phyloP scores from a whole-genome alignment of 2,888 invertebrate species.

The Aphelenchoides bicaudatus region DNA sequence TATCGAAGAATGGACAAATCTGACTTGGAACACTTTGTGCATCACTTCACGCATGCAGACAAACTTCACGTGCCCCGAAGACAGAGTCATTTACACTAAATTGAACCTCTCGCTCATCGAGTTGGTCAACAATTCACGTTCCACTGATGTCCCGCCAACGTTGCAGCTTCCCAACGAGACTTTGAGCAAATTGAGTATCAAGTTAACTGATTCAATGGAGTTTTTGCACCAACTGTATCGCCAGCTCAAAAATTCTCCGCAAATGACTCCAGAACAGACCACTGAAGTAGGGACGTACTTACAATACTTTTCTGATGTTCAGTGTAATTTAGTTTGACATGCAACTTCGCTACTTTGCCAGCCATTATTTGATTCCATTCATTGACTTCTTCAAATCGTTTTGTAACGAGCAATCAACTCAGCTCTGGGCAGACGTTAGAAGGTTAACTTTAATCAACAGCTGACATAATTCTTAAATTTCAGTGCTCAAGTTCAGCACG shows the following conservation, averaged over 20 bases:
- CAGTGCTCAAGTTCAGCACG: slow-evolving; percentile 37
- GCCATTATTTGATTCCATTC: slow-evolving; percentile 46
- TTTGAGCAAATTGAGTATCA: slow-evolving; percentile 20
- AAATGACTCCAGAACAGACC: slow-evolving; percentile 29
- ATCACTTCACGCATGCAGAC: slow-evolving; percentile 53
- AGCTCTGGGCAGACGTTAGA: slow-evolving; percentile 39
- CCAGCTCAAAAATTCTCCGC: slow-evolving; percentile 24
- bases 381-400: slow-evolving; percentile 55
- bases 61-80: slow-evolving; percentile 36
- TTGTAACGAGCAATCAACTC: slow-evolving; percentile 47
- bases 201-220: slow-evolving; percentile 27
- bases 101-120: slow-evolving; percentile 55
- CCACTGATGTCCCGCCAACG: slow-evolving; percentile 23
- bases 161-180: slow-evolving; percentile 26
- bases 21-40: slow-evolving; percentile 59
- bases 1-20: slow-evolving; percentile 59
- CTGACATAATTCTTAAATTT: too few relatives aligned
- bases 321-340: too few relatives aligned
- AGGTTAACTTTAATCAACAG: too few relatives aligned
- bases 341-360: neutral
- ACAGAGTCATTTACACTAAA: slow-evolving; percentile 50
- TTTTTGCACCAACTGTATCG: slow-evolving; percentile 27
- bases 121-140: slow-evolving; percentile 55
- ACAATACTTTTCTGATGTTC: too few relatives aligned
- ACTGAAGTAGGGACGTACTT: too few relatives aligned